Percentiles rank a stretch among this genome's conserved stretches.
Evolutionary conservation across 1,140 invertebrate genomes (phyloP).

Genomic region (Delia radicum): DNA sequence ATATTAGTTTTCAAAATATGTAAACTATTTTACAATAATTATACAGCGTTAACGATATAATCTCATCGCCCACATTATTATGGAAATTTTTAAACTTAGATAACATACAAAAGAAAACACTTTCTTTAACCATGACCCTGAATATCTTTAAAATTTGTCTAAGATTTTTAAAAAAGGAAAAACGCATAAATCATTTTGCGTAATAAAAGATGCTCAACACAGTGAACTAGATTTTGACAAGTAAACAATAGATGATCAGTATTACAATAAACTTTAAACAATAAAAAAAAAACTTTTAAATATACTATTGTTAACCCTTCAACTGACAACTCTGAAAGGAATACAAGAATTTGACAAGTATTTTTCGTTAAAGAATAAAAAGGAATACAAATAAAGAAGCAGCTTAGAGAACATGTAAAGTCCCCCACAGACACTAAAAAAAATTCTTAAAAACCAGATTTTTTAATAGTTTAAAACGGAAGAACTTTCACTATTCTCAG

Average conservation of each 20-base stretch:
- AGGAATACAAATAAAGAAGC: neutral
- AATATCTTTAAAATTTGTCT: neutral
- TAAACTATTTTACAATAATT: too few relatives aligned
- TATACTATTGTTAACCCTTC: neutral
- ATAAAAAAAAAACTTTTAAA: neutral
- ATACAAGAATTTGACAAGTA: neutral
- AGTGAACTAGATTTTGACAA: neutral
- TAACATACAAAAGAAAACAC: neutral
- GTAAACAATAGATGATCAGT: neutral
- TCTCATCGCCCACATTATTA: neutral
- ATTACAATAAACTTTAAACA: neutral
- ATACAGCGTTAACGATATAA: too few relatives aligned
- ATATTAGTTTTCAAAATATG: too few relatives aligned
- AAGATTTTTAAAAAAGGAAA: neutral
- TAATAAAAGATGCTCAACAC: neutral
- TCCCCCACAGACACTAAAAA: neutral
- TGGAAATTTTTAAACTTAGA: too few relatives aligned
- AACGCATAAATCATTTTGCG: neutral
- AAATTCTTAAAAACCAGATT: neutral
- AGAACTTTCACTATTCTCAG: neutral
- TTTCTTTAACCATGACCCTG: neutral
- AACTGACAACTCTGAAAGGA: neutral
- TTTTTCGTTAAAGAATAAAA: neutral
- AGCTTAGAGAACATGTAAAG: neutral
- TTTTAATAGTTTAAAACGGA: neutral